Conservation (phyloP, 2,888 invertebrate genomes). For the Mythimna pallens region DNA sequence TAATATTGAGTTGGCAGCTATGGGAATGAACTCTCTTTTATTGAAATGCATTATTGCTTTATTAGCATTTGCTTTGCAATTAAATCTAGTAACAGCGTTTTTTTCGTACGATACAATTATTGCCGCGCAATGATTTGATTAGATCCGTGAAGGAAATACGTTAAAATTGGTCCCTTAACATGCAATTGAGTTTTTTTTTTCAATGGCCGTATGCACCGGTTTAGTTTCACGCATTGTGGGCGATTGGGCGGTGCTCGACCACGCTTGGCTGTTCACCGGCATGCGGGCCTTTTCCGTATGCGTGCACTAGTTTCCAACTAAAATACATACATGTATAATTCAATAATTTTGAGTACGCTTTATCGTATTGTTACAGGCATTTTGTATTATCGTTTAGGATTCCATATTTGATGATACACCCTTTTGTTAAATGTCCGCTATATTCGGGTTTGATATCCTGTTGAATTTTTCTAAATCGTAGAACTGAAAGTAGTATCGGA, state of each 20-base stretch:
- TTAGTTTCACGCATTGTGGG: conserved; percentile 71
- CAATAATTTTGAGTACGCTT: conserved; percentile 55
- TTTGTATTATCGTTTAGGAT: conserved; percentile 15
- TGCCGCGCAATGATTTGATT: conserved; percentile 54
- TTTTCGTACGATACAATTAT: conserved; percentile 42
- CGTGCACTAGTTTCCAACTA: conserved; percentile 74
- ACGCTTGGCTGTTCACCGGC: conserved; percentile 74
- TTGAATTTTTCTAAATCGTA: conserved; percentile 5
- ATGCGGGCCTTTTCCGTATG: conserved; percentile 79
- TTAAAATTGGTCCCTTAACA: conserved; percentile 69
- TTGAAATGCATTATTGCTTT: conserved; percentile 25
- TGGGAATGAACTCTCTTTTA: conserved; percentile 47
- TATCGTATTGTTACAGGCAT: conserved; percentile 39
- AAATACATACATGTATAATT: conserved; percentile 69
- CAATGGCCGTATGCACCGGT: conserved; percentile 69
- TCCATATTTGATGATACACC: conserved; percentile 9
- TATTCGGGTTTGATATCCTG: conserved; percentile 1
- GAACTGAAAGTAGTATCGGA: not conserved
- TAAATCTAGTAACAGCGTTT: conserved; percentile 3
- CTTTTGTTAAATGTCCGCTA: not conserved
- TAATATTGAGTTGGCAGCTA: conserved; percentile 35
- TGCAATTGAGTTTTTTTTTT: conserved; percentile 65
- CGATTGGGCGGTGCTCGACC: conserved; percentile 71
- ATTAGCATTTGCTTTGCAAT: conserved; percentile 17
- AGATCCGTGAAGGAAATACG: conserved; percentile 67